These are phyloP conservation scores for Drosophila nasuta DNA, from an alignment of 1,140 invertebrate genomes.

Conservation along the genomic window DNA sequence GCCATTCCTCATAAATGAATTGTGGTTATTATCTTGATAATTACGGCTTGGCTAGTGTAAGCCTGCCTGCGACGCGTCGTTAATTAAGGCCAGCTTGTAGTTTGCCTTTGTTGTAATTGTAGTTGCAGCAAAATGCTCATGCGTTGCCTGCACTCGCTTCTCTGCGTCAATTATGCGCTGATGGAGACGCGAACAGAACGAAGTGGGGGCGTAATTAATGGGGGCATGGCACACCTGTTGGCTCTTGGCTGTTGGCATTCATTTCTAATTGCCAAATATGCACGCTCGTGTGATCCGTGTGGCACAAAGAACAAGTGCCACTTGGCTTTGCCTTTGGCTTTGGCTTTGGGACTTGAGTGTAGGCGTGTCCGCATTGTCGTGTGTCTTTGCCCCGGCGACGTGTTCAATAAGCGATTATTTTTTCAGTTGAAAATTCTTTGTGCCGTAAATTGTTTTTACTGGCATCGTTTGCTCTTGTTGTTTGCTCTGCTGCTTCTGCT, in stretches of 20 bases:
- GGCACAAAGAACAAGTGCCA: constrained; percentile 54
- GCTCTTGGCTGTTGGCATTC: constrained; percentile 7
- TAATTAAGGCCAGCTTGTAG: constrained; percentile 38
- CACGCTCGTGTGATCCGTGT: constrained; percentile 60
- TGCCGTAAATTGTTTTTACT: constrained; percentile 71
- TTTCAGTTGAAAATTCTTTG: constrained; percentile 73
- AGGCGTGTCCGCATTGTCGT: constrained; percentile 53
- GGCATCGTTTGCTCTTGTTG: constrained; percentile 36
- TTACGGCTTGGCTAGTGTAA: constrained; percentile 63
- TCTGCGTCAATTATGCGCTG: constrained; percentile 52
- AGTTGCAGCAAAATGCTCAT: constrained; percentile 63
- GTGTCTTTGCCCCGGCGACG: constrained; percentile 37
- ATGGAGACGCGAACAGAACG: background rate
- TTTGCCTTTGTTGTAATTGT: background rate
- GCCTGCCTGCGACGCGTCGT: constrained; percentile 45
- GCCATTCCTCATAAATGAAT: constrained; percentile 53
- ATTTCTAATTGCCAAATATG: constrained; percentile 66
- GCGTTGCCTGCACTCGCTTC: constrained; percentile 48
- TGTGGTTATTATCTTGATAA: constrained; percentile 69
- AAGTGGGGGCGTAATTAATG: constrained; percentile 49
- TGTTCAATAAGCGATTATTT: constrained; percentile 83
- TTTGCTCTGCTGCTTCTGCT: constrained; percentile 53
- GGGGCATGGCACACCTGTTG: constrained; percentile 43
- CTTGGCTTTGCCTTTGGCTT: constrained; percentile 34
- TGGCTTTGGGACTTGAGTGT: background rate